Percentiles rank a stretch among this genome's conserved stretches.
Conservation (phyloP, 2,797 vertebrate genomes). For the Alosa sapidissima region DNA sequence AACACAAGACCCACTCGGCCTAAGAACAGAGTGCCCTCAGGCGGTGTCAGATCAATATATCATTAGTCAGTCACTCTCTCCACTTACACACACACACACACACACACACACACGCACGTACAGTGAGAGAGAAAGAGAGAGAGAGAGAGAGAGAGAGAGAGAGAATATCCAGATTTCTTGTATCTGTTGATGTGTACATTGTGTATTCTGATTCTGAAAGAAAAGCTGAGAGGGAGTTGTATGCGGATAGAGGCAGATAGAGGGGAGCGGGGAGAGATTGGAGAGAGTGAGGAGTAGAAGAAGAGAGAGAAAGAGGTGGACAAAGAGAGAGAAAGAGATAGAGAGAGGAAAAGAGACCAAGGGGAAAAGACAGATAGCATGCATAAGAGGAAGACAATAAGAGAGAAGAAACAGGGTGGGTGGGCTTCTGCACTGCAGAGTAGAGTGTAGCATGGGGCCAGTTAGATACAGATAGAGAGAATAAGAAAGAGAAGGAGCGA, state of each 20-base stretch:
- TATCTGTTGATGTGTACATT: too few relatives aligned
- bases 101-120: not conserved
- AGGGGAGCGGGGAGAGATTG: not conserved
- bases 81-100: not conserved
- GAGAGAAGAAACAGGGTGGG: not conserved
- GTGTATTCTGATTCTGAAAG: too few relatives aligned
- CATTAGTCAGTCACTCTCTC: constrained; percentile 36
- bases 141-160: not conserved
- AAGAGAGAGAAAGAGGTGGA: not conserved
- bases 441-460: not conserved
- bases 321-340: not conserved
- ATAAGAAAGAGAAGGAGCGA: not conserved
- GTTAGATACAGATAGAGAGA: constrained; percentile 10
- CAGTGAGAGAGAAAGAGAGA: not conserved
- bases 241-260: not conserved
- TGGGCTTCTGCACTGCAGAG: not conserved
- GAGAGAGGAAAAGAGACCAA: not conserved
- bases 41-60: constrained; percentile 45
- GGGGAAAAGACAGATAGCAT: not conserved
- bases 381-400: not conserved
- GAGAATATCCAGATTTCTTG: too few relatives aligned
- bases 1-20: not conserved
- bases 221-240: too few relatives aligned
- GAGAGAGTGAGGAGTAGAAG: not conserved
- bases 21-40: constrained; percentile 32